A percentile compares a stretch with the other conserved stretches of the same genome.
These are phyloP conservation scores for Catharus minimus DNA, from an alignment of 2,113 vertebrate species.

Conservation along the genomic window DNA sequence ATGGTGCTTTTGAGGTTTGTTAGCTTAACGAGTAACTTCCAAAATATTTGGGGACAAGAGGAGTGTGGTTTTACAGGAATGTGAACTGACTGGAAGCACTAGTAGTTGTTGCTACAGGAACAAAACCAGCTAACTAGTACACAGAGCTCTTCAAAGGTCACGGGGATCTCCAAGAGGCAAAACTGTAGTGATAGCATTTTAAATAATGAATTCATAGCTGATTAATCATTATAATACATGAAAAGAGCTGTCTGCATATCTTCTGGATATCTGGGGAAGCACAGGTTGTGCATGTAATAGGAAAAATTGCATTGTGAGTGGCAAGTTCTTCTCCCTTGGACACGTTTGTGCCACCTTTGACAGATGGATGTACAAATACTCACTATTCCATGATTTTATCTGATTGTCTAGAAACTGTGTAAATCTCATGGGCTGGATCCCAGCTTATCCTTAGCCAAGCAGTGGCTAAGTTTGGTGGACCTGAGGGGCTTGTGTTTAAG, in stretches of 20 bases:
- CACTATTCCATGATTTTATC: not conserved
- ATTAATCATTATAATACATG: conserved; percentile 17
- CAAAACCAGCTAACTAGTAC: conserved; percentile 29
- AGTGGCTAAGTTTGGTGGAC: not conserved
- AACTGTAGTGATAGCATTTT: conserved; percentile 12
- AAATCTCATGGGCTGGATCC: not conserved
- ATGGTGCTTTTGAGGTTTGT: conserved; percentile 20
- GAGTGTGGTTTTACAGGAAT: conserved; percentile 54
- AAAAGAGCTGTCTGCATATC: conserved; percentile 1
- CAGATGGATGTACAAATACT: not conserved
- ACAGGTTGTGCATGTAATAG: not conserved
- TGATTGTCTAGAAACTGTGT: not conserved
- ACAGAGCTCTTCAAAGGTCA: conserved; percentile 32
- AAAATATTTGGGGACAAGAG: conserved; percentile 34
- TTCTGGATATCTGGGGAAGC: not conserved
- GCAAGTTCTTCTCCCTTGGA: not conserved
- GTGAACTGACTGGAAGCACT: conserved; percentile 34
- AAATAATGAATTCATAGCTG: not conserved
- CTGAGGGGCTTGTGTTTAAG: not conserved
- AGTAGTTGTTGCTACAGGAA: conserved; percentile 34
- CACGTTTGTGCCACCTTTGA: not conserved
- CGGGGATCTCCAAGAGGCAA: not conserved
- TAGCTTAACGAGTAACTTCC: conserved; percentile 33
- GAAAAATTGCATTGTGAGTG: not conserved
- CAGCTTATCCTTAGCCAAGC: not conserved